Evolutionary conservation across 2,113 vertebrate genomes (phyloP).

Genomic region (Brachionichthys hirsutus): DNA sequence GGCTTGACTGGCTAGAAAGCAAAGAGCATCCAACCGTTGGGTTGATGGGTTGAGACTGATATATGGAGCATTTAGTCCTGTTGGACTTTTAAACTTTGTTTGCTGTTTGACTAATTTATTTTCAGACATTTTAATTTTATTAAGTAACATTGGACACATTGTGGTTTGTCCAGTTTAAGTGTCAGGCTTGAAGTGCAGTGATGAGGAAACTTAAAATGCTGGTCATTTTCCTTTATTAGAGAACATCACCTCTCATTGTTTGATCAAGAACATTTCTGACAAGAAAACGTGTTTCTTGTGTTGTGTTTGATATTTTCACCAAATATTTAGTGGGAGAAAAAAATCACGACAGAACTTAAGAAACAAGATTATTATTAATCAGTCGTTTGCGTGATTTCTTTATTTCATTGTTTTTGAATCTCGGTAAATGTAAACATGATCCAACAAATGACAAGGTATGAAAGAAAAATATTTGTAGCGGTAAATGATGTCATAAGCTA

Average conservation of each 20-base stretch:
- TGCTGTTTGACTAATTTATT: slow-evolving; percentile 59
- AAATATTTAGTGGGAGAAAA: background rate
- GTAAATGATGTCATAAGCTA: too few relatives aligned
- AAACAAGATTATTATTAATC: too few relatives aligned
- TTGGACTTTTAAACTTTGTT: slow-evolving; percentile 39
- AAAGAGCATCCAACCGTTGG: slow-evolving; percentile 98
- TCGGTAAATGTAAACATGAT: too few relatives aligned
- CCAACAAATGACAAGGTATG: too few relatives aligned
- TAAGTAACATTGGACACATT: slow-evolving; percentile 85
- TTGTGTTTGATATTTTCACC: slow-evolving; percentile 5
- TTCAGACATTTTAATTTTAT: slow-evolving; percentile 74
- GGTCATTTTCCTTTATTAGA: slow-evolving; percentile 60
- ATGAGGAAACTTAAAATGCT: slow-evolving; percentile 75
- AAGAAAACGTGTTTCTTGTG: slow-evolving; percentile 9
- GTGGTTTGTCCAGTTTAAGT: slow-evolving; percentile 92
- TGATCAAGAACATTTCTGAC: slow-evolving; percentile 40
- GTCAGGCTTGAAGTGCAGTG: slow-evolving; percentile 87
- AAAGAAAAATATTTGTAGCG: too few relatives aligned
- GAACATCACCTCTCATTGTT: slow-evolving; percentile 20
- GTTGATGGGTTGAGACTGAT: slow-evolving; percentile 88
- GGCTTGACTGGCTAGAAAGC: slow-evolving; percentile 98
- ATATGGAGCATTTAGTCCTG: slow-evolving; percentile 29
- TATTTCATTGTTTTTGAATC: too few relatives aligned
- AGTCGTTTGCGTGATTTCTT: too few relatives aligned
- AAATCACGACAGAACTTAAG: background rate